A percentile compares a stretch with the other conserved stretches of the same genome.
Conservation (phyloP, 2,888 invertebrate species). For the Eueremaeus valkanovi region DNA sequence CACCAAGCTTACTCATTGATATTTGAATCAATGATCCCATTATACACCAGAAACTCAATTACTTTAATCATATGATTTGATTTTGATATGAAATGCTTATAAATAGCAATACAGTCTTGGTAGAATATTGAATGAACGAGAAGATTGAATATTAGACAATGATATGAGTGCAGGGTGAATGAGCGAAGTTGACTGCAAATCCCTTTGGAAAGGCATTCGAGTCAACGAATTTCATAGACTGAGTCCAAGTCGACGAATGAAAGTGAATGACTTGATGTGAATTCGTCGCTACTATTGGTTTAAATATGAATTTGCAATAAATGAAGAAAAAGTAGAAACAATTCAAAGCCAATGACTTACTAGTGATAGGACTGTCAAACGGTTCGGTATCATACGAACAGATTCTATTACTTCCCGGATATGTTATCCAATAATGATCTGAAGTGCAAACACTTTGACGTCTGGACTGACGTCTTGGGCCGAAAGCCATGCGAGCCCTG, state of each 20-base stretch:
- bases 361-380: not conserved
- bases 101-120: too few species aligned
- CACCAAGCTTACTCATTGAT: too few species aligned
- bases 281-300: not conserved
- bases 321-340: too few species aligned
- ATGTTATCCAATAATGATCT: conserved; percentile 24
- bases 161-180: not conserved
- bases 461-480: not conserved
- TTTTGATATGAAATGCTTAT: too few species aligned
- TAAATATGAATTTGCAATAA: too few species aligned
- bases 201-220: not conserved
- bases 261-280: conserved; percentile 5
- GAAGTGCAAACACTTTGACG: not conserved
- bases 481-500: not conserved
- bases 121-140: not conserved
- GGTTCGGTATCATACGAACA: conserved; percentile 10
- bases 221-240: not conserved
- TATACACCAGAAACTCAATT: too few species aligned
- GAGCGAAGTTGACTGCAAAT: not conserved
- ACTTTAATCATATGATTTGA: too few species aligned
- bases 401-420: conserved; percentile 4
- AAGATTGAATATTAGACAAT: not conserved
- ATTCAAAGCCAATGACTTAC: not conserved
- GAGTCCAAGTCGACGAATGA: not conserved
- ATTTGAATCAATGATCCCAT: too few species aligned